Evolutionary conservation across 2,797 vertebrate genomes (phyloP).

Genomic region (Coregonus sp.): DNA sequence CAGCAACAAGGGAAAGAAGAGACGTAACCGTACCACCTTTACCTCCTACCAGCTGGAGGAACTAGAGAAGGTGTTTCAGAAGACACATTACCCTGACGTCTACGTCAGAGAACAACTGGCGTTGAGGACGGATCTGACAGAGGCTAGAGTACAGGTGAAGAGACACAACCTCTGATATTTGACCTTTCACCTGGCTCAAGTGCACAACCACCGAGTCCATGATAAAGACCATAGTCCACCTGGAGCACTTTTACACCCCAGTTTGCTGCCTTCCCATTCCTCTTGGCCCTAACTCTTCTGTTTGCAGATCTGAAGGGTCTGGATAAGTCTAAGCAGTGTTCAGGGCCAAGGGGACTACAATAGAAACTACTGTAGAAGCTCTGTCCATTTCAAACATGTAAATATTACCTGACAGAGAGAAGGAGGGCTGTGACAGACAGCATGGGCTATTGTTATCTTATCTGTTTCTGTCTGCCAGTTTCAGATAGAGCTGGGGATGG

Average conservation of each 20-base stretch:
- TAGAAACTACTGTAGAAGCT: background rate
- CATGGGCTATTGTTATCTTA: constrained; percentile 68
- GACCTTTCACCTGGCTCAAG: background rate
- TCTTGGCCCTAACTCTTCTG: no score
- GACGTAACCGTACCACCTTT: constrained; percentile 93
- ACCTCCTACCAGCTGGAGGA: constrained; percentile 96
- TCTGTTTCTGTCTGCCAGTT: constrained; percentile 68
- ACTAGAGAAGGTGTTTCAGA: constrained; percentile 96
- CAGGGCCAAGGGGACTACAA: no score
- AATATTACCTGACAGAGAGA: constrained; percentile 52
- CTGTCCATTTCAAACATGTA: constrained; percentile 54
- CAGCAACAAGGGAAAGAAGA: constrained; percentile 96
- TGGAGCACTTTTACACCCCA: no score
- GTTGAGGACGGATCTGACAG: constrained; percentile 93
- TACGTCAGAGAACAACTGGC: constrained; percentile 95
- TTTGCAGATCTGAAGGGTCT: no score
- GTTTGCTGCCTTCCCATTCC: no score
- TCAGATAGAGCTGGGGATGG: constrained; percentile 64
- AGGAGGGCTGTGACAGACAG: constrained; percentile 54
- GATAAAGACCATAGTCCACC: background rate
- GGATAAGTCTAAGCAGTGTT: no score
- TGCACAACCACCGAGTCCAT: background rate
- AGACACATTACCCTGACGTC: constrained; percentile 96
- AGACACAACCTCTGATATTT: background rate
- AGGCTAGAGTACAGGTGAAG: constrained; percentile 92